phyloP scores from a whole-genome alignment of 2,888 invertebrate genomes.

The Orchestes rusci region DNA sequence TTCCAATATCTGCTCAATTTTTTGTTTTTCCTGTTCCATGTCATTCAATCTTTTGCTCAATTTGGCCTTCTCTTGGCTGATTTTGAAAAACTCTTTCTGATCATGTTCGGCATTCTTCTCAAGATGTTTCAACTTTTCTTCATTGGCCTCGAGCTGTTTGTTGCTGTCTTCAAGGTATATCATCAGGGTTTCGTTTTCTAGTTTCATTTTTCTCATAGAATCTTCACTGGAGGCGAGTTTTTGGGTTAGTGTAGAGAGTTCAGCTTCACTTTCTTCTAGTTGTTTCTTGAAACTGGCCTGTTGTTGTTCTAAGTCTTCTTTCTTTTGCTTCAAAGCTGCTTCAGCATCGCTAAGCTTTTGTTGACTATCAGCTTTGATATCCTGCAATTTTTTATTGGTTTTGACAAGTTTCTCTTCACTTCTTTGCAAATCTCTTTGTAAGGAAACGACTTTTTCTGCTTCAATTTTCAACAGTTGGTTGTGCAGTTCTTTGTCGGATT shows the following conservation, averaged over 20 bases:
- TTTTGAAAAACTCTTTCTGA: not conserved
- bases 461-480: not conserved
- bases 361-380: not conserved
- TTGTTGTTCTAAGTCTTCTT: not conserved
- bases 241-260: not conserved
- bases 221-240: not conserved
- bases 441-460: not conserved
- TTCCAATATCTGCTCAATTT: no score
- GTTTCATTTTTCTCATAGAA: not conserved
- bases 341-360: not conserved
- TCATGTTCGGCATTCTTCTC: no score
- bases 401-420: not conserved
- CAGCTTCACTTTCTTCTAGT: conserved; percentile 8
- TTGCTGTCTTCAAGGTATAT: conserved; percentile 2
- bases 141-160: not conserved
- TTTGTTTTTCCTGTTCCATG: no score
- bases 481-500: not conserved
- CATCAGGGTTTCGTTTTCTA: not conserved
- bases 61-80: no score
- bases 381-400: not conserved
- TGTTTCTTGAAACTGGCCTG: conserved; percentile 1
- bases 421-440: not conserved
- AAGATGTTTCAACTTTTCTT: no score
- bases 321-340: not conserved
- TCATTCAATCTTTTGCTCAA: no score